Evolutionary conservation across 2,113 vertebrate species (phyloP), one percentile per base, ranked within the genome.

Genomic region (Aviceda subcristata): DNA sequence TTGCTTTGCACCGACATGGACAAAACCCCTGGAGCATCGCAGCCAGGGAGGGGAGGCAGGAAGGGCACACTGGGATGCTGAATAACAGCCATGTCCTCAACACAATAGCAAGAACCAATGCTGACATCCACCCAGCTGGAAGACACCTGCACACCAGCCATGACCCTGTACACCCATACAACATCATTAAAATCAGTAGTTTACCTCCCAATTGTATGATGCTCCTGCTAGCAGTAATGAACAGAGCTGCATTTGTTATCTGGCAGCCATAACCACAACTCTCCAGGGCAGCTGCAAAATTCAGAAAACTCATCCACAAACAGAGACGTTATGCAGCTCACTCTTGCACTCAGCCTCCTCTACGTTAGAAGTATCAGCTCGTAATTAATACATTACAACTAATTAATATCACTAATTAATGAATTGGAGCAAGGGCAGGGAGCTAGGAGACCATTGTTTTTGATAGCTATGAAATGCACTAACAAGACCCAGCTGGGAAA

Each of bases 381-480:
- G 9, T 64, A 96, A 94, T 89, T 94, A 94, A 95, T 63, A 63
- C 17, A 60, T 64, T 68, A 67, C 32, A 60, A 84, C 68, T 85
- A 84, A 92, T 94, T 96, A 94, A 90, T 90, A 92, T 23, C 46
- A 71, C 79, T 92, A 91, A 92, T 92, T 88, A 95, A 91, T 87
- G 79, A 84, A 88, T 14, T 39, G 55, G 75, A 89, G 53, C 34
- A 78, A 90, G 76, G 79, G 39, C 66, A 96, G 43, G 46, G 79
- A 88, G 56, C n/a, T 88, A 77, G 21, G 12, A 84, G 69, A 81
- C 63, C 73, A 75, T 15, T 92, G 68, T 1, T 88, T 92, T 56
- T 89, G 46, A 93, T 60, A 91, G 83, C 56, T 78, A 64, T 39
- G 56, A 75, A 93, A 86, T 41, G 39, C 51, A 84, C 68, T 86